A percentile compares a stretch with the other conserved stretches of the same genome.
Evolutionary conservation across 2,888 invertebrate genomes (phyloP).

Genomic region (Tenthredo distinguenda): DNA sequence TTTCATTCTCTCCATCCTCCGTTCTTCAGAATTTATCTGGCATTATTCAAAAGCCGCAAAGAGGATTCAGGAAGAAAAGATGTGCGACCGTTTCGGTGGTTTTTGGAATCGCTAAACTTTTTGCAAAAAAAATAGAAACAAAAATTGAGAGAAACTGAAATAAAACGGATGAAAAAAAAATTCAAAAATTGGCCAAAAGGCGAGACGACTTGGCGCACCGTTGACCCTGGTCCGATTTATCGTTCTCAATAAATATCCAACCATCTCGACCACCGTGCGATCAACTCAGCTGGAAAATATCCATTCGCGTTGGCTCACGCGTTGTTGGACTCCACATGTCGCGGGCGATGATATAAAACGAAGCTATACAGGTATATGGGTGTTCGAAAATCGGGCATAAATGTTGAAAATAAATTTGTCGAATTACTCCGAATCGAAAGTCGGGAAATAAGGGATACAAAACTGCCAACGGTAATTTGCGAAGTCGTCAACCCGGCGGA

Average conservation of each 20-base stretch:
- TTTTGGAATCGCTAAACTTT: background rate
- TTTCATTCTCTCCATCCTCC: background rate
- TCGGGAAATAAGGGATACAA: background rate
- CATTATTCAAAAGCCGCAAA: background rate
- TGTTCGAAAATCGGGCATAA: background rate
- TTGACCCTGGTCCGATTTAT: constrained; percentile 7
- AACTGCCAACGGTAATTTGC: background rate
- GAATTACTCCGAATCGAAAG: background rate
- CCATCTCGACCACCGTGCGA: constrained; percentile 1
- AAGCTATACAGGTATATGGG: background rate
- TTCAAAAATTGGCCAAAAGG: background rate
- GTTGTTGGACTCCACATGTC: constrained; percentile 8
- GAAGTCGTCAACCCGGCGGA: background rate
- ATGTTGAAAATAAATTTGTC: background rate
- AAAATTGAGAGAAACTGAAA: too few relatives aligned
- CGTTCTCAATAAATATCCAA: constrained; percentile 21
- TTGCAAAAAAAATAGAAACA: background rate
- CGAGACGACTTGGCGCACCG: background rate
- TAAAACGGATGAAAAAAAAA: background rate
- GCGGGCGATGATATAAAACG: constrained; percentile 12
- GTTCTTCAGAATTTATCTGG: background rate
- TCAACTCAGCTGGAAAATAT: constrained; percentile 25
- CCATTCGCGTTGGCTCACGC: constrained; percentile 9
- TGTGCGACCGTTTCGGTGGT: background rate
- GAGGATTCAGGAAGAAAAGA: background rate